Base-by-base conservation (phyloP, 2,113 vertebrate species). In the Carlito syrichta region DNA sequence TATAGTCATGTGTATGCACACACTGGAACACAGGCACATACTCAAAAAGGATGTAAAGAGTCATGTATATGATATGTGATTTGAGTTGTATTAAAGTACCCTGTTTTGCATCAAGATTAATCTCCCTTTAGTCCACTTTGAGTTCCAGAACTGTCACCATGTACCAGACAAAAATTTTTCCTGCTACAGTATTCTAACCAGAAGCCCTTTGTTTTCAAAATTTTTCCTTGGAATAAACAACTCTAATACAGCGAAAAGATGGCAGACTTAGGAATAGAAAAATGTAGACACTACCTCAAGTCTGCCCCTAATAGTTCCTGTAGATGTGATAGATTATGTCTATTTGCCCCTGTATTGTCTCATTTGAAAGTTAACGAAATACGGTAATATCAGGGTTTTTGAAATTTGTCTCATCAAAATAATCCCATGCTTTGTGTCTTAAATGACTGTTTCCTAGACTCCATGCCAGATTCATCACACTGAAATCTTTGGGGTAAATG, bases 101-200 rank as follows among this genome's bases (percentile, higher is more conserved):
- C 30, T 50, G 69, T 56, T 54, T 85, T 79, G 25, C 43, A 52
- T 89, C 69, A 56, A 25, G 40, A 5, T 85, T 71, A 95, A 43
- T 69, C 32, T 91, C 66, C 38, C 20, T 84, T 85, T 85, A 84
- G 68, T n/a, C 32, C 13, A 88, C 45, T 96, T 91, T 88, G 48
- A 81, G 45, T 94, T 96, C 56, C 50, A 86, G 87, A 89, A 78
- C 43, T 94, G 52, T 88, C 38, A 45, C 74, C 63, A 69, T 69
- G 66, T 88, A 43, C 16, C 43, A 86, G 60, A 30, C 17, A 54
- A 83, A 96, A 87, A 54, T 43, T 14, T 4, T 96, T 89, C 35
- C 30, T 54, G 8, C 68, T 93, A 14, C 8, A 43, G 7, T 62
- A 30, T 86, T 95, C 30, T 86, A 38, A 71, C 90, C 50, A 58